A percentile compares a stretch with the other conserved stretches of the same genome.
phyloP scores from a whole-genome alignment of 2,888 invertebrate species.

The Lithophane ornitopus region DNA sequence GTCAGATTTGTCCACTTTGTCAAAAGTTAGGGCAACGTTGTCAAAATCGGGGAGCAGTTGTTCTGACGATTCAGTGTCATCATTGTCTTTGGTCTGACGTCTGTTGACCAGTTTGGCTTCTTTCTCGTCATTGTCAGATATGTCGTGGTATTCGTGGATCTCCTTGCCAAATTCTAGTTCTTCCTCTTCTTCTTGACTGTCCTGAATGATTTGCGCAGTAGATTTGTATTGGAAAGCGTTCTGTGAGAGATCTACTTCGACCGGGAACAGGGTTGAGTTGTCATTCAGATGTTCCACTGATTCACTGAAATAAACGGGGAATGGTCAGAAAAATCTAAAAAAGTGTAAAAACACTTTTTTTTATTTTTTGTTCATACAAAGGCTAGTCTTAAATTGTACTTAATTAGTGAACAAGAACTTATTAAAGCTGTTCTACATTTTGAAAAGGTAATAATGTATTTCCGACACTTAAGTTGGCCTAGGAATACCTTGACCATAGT shows the following conservation, averaged over 20 bases:
- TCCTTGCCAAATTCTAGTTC: conserved; percentile 88
- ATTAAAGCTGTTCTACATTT: neutral
- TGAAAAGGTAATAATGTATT: too few relatives aligned
- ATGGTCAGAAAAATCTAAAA: too few relatives aligned
- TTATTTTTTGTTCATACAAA: neutral
- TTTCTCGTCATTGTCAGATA: conserved; percentile 82
- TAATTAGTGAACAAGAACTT: neutral
- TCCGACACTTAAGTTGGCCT: neutral
- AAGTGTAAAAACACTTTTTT: neutral
- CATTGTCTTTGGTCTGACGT: conserved; percentile 80
- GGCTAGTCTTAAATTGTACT: neutral
- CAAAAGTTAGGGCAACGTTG: conserved; percentile 63
- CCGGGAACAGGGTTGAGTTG: conserved; percentile 95
- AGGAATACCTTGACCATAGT: neutral
- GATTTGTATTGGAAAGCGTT: conserved; percentile 98
- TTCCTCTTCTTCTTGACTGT: conserved; percentile 88
- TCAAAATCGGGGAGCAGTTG: conserved; percentile 83
- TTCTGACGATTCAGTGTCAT: conserved; percentile 80
- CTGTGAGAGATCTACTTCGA: conserved; percentile 98
- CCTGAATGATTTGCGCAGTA: conserved; percentile 86
- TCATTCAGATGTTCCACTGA: conserved; percentile 94
- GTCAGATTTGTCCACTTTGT: conserved; percentile 69
- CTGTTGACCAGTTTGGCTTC: conserved; percentile 82
- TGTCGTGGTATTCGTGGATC: conserved; percentile 87
- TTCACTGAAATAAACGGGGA: conserved; percentile 85